Evolutionary conservation across 2,797 vertebrate genomes (phyloP), one percentile per base, ranked within the genome.

Genomic region (Distichodus sexfasciatus): DNA sequence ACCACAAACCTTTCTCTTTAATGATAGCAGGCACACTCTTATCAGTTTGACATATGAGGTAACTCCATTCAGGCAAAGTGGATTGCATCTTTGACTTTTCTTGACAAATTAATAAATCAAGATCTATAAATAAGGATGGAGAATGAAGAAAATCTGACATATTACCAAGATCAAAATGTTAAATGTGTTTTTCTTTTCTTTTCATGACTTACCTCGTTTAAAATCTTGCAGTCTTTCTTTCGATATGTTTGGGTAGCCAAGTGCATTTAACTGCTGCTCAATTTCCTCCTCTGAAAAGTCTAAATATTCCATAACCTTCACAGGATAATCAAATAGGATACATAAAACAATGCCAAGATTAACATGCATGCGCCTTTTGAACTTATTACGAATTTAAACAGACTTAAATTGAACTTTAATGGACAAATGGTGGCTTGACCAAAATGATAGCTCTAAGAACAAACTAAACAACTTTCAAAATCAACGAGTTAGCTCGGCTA

Each of bases 251-350:
- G 7, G 79, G 79, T 90, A 91, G 28, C 91, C 91, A 9, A 93
- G 82, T 1, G 82, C 17, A 2, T 44, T 60, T 63, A 93, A 76
- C 8, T 92, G 91, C 5, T 87, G 76, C 17, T 81, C 72, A 44
- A 92, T 90, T 65, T 93, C 90, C 26, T 89, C 88, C 38, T 91
- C 90, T 23, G 91, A 85, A 71, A 91, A 93, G 66, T 89, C 85
- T 38, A 92, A 57, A 15, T 54, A 71, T 48, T 91, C 90, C 90
- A 91, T 91, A 0, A 14, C 74, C 11, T 47, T 26, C 19, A 12
- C 21, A 9, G 14, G 19, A 1, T 3, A 28, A 28, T 14, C 1
- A 50, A 3, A 29, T 12, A 4, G 54, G 8, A 43, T 2, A 31
- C 19, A 24, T 38, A 17, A 61, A 33, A 12, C 2, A 26, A 1